phyloP scores from a whole-genome alignment of 2,797 vertebrate species.

The Xiphorhynchus erythropygius region DNA sequence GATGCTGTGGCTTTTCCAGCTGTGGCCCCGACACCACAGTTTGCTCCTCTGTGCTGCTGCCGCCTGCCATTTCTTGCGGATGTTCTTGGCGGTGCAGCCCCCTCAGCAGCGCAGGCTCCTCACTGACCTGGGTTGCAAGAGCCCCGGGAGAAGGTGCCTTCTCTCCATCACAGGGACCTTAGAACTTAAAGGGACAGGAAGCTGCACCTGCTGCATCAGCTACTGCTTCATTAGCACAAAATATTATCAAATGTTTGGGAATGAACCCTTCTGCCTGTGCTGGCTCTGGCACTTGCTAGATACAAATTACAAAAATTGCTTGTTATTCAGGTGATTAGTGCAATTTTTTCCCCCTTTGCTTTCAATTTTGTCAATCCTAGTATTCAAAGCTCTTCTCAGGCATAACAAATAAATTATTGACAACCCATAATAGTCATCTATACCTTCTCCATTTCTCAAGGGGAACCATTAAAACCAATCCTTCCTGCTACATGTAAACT shows the following conservation, averaged over 20 bases:
- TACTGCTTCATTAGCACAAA: not conserved
- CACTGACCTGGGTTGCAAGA: rapidly evolving
- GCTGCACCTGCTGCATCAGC: not conserved
- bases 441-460: not conserved
- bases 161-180: not conserved
- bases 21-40: rapidly evolving
- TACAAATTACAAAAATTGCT: not conserved
- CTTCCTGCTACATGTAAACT: not conserved
- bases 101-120: rapidly evolving
- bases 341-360: not conserved
- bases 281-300: not conserved
- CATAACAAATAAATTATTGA: not conserved
- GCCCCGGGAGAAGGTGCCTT: rapidly evolving
- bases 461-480: not conserved
- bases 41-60: rapidly evolving
- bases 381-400: not conserved
- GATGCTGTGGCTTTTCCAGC: not conserved
- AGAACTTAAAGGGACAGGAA: too few relatives aligned
- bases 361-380: not conserved
- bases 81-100: not conserved
- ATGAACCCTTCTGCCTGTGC: not conserved
- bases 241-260: not conserved
- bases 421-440: not conserved
- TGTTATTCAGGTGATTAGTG: not conserved
- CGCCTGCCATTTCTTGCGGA: rapidly evolving